Percentiles rank a stretch among this genome's conserved stretches.
These are phyloP conservation scores for Rhopalosiphum padi DNA, from an alignment of 1,140 invertebrate species.

Conservation along the genomic window DNA sequence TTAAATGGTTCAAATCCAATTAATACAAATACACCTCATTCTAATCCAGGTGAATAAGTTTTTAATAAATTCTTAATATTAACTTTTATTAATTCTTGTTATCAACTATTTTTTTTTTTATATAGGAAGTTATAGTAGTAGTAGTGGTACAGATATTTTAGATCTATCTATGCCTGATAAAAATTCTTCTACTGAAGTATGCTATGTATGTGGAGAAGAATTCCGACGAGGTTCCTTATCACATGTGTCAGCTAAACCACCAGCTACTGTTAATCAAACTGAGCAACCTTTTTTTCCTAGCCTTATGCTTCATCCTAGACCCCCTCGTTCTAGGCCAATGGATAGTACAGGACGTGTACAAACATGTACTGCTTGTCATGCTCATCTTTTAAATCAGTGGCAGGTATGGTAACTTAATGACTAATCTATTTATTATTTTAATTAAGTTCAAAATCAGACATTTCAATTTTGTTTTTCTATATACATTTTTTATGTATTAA, in stretches of 20 bases:
- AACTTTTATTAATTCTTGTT: slow-evolving; percentile 13
- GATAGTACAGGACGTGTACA: slow-evolving; percentile 80
- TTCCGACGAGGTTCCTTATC: slow-evolving; percentile 78
- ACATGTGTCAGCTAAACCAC: slow-evolving; percentile 70
- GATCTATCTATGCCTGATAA: slow-evolving; percentile 91
- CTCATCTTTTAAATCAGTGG: slow-evolving; percentile 85
- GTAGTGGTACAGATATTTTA: slow-evolving; percentile 72
- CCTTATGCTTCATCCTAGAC: slow-evolving; percentile 81
- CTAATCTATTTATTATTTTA: background rate
- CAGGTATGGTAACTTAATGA: slow-evolving; percentile 63
- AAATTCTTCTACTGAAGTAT: slow-evolving; percentile 87
- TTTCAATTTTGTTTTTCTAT: background rate
- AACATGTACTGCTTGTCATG: slow-evolving; percentile 80
- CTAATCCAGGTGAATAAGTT: slow-evolving; percentile 54
- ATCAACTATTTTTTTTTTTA: slow-evolving; percentile 7
- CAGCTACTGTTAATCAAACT: slow-evolving; percentile 59
- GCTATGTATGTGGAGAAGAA: slow-evolving; percentile 88
- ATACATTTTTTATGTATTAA: background rate
- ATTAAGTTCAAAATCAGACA: background rate
- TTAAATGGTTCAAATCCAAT: slow-evolving; percentile 52
- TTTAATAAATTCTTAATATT: slow-evolving; percentile 36
- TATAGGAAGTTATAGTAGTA: slow-evolving; percentile 58
- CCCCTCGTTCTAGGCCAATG: slow-evolving; percentile 81
- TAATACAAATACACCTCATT: slow-evolving; percentile 54
- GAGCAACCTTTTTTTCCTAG: slow-evolving; percentile 83